phyloP scores from a whole-genome alignment of 2,888 invertebrate genomes.

The Melinaea menophilus region DNA sequence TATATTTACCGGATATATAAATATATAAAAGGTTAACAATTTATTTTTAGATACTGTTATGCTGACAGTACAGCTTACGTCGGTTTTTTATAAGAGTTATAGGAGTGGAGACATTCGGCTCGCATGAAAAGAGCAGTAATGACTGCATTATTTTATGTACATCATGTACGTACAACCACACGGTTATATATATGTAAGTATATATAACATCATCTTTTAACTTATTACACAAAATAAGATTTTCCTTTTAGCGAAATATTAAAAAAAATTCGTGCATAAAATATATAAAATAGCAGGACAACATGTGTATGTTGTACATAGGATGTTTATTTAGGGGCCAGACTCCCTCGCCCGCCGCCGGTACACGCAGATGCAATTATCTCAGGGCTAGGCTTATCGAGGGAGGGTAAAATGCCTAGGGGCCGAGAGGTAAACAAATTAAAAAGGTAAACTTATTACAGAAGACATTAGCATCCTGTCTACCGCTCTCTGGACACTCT shows the following conservation, averaged over 20 bases:
- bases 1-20: slow-evolving; percentile 10
- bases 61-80: slow-evolving; percentile 15
- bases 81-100: slow-evolving; percentile 16
- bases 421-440: slow-evolving; percentile 27
- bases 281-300: slow-evolving; percentile 10
- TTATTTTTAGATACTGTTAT: neutral
- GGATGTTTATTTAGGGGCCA: slow-evolving; percentile 60
- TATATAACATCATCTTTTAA: too few relatives aligned
- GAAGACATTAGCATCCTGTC: neutral
- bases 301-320: slow-evolving; percentile 37
- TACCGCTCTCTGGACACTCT: too few relatives aligned
- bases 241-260: too few relatives aligned
- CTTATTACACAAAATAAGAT: too few relatives aligned
- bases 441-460: slow-evolving; percentile 13
- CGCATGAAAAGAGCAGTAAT: slow-evolving; percentile 18
- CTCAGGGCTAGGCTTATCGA: slow-evolving; percentile 30
- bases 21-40: neutral
- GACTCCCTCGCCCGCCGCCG: slow-evolving; percentile 46
- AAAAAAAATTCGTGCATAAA: too few relatives aligned
- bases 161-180: too few relatives aligned
- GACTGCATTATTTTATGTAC: slow-evolving; percentile 10
- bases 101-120: slow-evolving; percentile 19
- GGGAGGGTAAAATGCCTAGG: slow-evolving; percentile 25
- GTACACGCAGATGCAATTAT: slow-evolving; percentile 56
- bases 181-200: too few relatives aligned